These are phyloP conservation scores for Esox niger DNA, from an alignment of 2,113 vertebrate species.

Conservation along the genomic window DNA sequence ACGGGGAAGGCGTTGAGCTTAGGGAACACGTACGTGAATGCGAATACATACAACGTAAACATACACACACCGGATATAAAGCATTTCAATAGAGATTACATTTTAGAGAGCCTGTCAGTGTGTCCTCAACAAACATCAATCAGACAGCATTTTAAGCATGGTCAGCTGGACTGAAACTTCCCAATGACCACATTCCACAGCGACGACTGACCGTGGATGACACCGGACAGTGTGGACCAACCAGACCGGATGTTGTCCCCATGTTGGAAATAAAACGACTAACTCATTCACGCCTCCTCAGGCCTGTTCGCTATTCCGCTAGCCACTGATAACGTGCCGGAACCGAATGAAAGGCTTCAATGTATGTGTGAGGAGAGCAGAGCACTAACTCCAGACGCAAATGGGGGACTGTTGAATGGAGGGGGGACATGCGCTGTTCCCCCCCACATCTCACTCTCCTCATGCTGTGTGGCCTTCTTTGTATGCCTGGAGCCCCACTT, in stretches of 20 bases:
- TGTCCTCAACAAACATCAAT: neutral
- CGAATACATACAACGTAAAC: too few species aligned
- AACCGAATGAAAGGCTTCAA: neutral
- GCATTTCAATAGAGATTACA: neutral
- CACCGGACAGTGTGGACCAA: neutral
- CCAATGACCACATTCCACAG: neutral
- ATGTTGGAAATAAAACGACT: too few species aligned
- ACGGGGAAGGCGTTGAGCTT: neutral
- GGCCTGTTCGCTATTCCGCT: neutral
- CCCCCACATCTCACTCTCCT: conserved; percentile 40
- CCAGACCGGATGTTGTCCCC: neutral
- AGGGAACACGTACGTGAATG: neutral
- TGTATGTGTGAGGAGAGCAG: conserved; percentile 35
- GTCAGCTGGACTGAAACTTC: neutral
- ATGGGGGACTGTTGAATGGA: conserved; percentile 48
- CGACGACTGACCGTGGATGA: neutral
- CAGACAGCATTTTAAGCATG: neutral
- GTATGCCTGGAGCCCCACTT: conserved; percentile 61
- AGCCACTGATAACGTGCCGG: neutral
- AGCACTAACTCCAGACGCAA: conserved; percentile 62
- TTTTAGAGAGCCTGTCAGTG: neutral
- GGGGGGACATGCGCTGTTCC: too few species aligned
- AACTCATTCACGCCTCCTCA: too few species aligned
- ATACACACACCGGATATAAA: neutral
- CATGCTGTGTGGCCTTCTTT: conserved; percentile 66